These are phyloP conservation scores for Pogonocichla stellata DNA, from an alignment of 2,113 vertebrate genomes.

Conservation along the genomic window DNA sequence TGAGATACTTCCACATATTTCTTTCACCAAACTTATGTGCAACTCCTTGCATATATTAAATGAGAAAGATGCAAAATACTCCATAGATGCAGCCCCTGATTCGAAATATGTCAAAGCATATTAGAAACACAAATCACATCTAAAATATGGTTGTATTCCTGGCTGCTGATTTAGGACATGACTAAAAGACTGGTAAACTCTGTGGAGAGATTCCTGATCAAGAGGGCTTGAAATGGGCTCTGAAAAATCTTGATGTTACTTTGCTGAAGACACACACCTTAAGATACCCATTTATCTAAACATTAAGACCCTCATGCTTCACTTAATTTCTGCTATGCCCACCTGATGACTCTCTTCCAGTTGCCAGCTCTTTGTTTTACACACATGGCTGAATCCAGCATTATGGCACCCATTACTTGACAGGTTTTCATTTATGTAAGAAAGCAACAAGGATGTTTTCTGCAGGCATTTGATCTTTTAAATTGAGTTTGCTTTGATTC, in stretches of 20 bases:
- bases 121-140: constrained; percentile 54
- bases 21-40: neutral
- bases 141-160: constrained; percentile 41
- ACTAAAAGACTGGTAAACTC: neutral
- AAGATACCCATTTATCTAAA: neutral
- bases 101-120: constrained; percentile 29
- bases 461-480: neutral
- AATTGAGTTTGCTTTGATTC: neutral
- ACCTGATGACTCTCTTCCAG: neutral
- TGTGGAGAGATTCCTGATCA: neutral
- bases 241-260: neutral
- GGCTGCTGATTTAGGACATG: neutral
- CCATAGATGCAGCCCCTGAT: neutral
- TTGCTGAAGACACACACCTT: neutral
- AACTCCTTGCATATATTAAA: neutral
- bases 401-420: neutral
- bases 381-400: neutral
- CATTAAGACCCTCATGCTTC: neutral
- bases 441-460: neutral
- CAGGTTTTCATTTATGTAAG: neutral
- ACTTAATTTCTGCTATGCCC: neutral
- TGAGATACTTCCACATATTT: neutral
- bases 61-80: neutral
- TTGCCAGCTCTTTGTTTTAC: neutral
- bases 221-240: neutral